phyloP scores from a whole-genome alignment of 2,797 vertebrate genomes.

The Notolabrus celidotus region DNA sequence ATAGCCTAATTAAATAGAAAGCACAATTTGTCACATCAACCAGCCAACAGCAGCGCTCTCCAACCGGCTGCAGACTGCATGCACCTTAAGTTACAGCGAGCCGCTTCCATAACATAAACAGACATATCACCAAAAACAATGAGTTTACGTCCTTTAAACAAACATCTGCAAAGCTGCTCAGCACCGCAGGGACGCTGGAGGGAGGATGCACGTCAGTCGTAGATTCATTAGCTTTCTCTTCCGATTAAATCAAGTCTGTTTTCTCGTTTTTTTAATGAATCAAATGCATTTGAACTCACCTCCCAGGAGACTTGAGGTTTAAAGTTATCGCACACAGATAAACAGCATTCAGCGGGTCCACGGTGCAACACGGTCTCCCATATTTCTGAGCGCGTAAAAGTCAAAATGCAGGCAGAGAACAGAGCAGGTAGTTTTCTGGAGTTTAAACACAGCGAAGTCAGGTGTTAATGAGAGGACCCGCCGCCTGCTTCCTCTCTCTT shows the following conservation, averaged over 20 bases:
- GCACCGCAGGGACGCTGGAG: background rate
- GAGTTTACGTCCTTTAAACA: conserved; percentile 1
- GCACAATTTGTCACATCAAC: conserved; percentile 76
- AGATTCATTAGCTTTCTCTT: conserved; percentile 25
- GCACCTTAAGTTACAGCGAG: conserved; percentile 56
- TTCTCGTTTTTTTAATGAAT: background rate
- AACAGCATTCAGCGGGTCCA: conserved; percentile 39
- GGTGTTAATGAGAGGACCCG: conserved; percentile 31
- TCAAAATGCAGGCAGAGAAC: background rate
- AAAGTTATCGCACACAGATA: conserved; percentile 57
- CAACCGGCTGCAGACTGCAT: conserved; percentile 23
- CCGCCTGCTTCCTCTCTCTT: conserved; percentile 42
- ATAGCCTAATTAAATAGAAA: conserved; percentile 81
- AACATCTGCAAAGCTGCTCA: conserved; percentile 38
- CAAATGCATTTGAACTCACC: conserved; percentile 65
- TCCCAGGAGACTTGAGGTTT: conserved; percentile 32
- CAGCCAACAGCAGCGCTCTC: conserved; percentile 46
- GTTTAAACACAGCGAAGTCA: conserved; percentile 35
- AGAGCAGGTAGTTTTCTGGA: conserved; percentile 30
- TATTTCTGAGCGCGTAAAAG: conserved; percentile 25
- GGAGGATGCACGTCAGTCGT: conserved; percentile 31
- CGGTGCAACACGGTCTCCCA: conserved; percentile 31
- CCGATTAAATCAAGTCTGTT: conserved; percentile 13
- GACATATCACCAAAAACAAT: background rate
- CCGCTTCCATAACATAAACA: conserved; percentile 27